Base-by-base conservation (phyloP, 1,140 invertebrate genomes). In the Dinoponera quadriceps region DNA sequence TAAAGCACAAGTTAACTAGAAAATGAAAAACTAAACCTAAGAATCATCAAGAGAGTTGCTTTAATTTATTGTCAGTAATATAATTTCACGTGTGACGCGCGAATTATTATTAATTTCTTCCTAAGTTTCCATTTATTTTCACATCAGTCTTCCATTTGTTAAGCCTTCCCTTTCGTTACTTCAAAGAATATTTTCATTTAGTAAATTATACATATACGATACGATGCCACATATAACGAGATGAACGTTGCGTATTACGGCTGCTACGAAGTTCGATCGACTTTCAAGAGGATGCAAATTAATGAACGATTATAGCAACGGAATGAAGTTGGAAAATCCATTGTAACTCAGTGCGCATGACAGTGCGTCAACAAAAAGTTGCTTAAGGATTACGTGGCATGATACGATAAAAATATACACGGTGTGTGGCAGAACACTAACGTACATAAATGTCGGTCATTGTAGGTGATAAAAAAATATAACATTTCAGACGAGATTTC, bases 351-450 rank as follows among this genome's bases (percentile, higher is more conserved):
- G 44, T 54, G 85, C 85, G 86, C 86, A 87, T 88, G 85, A 87
- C 57, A 44, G 38, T 44, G 82, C 29, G 55, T 54, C 51, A 63
- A 29, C 22, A 60, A 87, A 85, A 84, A 87, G 68, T 59, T 85
- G 82, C 85, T 84, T 85, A 75, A 65, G 57, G 69, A 71, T 88
- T 88, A 87, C 85, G 85, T 88, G 86, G 85, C 86, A 86, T 44
- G 54, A 57, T 44, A 86, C 3, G 85, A 83, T 86, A 87, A 86
- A 87, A 87, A 87, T 87, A 87, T 83, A 86, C 59, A 25, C 69
- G 38, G 9, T 44, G 38, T 86, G 18, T 72, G 73, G 29, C 48
- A 63, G 75, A 73, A 20, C 27, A 22, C 14, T 68, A 38, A 18
- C 59, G 25, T 20, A 5, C 44, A 69, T n/a, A 25, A 80, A 80